These are phyloP conservation scores for Heliconius hewitsoni DNA, from an alignment of 1,140 invertebrate species.

Conservation along the genomic window DNA sequence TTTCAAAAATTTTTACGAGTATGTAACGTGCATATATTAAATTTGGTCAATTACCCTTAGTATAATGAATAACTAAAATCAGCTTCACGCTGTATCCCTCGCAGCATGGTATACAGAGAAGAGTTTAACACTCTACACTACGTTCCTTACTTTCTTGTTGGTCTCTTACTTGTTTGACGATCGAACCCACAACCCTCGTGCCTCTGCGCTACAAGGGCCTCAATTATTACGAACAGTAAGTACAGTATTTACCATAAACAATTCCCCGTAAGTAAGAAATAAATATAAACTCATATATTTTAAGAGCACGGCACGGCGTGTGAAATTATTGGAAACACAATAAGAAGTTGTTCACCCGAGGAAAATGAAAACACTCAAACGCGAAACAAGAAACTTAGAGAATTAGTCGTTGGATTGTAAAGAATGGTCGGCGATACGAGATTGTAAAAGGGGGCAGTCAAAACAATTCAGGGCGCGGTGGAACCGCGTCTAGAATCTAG, in stretches of 20 bases:
- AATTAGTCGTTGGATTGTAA: slow-evolving; percentile 54
- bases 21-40: no score
- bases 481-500: slow-evolving; percentile 32
- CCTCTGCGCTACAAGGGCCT: no score
- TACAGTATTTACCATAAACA: slow-evolving; percentile 8
- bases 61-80: no score
- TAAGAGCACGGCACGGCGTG: slow-evolving; percentile 25
- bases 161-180: no score
- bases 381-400: slow-evolving; percentile 50
- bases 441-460: slow-evolving; percentile 40
- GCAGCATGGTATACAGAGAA: no score
- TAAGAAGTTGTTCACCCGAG: slow-evolving; percentile 44
- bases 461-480: slow-evolving; percentile 39
- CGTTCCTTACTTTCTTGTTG: no score
- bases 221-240: neutral
- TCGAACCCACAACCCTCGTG: no score
- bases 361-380: slow-evolving; percentile 53
- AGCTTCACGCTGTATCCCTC: no score
- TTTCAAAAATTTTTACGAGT: no score
- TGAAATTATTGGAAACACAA: slow-evolving; percentile 53
- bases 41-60: no score
- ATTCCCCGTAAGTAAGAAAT: slow-evolving; percentile 29
- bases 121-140: no score
- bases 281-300: slow-evolving; percentile 27
- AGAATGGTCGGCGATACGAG: slow-evolving; percentile 41